These are phyloP conservation scores for Poliocrania exsul DNA, from an alignment of 2,797 vertebrate genomes.

Conservation along the genomic window DNA sequence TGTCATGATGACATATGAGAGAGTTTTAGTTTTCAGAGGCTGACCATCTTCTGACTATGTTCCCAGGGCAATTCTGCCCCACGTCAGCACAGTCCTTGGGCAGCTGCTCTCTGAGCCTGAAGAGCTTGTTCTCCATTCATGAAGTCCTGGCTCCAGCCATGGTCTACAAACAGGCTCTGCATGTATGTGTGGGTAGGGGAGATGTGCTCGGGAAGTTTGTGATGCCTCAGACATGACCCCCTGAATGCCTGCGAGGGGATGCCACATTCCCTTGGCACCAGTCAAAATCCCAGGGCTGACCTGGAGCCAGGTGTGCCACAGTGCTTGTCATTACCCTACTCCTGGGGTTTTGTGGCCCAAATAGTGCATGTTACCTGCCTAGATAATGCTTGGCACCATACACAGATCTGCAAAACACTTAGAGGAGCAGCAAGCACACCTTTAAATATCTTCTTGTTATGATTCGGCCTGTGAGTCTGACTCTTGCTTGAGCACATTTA, in stretches of 20 bases:
- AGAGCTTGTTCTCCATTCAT: neutral
- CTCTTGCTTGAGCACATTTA: neutral
- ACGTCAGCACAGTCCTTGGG: neutral
- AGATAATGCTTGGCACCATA: neutral
- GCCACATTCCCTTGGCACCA: neutral
- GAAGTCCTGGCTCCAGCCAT: neutral
- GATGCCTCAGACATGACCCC: neutral
- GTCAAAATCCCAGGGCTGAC: neutral
- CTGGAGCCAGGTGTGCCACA: neutral
- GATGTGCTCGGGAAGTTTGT: neutral
- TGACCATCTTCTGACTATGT: neutral
- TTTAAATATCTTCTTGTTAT: neutral
- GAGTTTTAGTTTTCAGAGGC: neutral
- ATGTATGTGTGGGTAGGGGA: neutral
- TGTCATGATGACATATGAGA: neutral
- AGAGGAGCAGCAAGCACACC: neutral
- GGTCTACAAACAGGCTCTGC: neutral
- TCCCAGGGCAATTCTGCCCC: neutral
- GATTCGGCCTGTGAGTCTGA: neutral
- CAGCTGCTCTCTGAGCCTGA: neutral
- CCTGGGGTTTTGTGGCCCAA: neutral
- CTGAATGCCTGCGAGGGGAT: neutral
- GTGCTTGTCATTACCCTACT: neutral
- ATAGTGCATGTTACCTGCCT: neutral
- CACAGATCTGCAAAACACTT: neutral